Evolutionary conservation across 2,797 vertebrate species (phyloP).

Genomic region (Phaenicophaeus curvirostris): DNA sequence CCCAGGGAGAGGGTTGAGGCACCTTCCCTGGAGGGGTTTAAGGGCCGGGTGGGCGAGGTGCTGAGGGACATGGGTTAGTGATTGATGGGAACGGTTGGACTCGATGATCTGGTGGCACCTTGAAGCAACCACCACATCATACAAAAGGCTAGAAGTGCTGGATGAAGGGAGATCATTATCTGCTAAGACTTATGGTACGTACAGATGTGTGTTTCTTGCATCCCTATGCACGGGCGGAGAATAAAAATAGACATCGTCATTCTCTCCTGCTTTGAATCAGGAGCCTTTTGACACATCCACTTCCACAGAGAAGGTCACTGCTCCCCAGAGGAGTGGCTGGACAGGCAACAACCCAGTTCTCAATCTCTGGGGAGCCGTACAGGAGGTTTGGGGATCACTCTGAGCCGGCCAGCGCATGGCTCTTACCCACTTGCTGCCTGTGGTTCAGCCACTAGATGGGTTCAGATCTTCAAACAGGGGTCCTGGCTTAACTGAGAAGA

Average conservation of each 20-base stretch:
- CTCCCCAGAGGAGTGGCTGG: background rate
- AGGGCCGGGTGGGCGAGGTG: no score
- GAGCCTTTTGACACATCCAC: background rate
- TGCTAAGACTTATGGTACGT: fast-evolving
- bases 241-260: fast-evolving
- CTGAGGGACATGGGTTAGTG: no score
- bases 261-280: background rate
- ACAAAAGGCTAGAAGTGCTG: background rate
- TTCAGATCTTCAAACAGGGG: background rate
- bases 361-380: background rate
- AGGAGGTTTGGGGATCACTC: background rate
- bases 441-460: background rate
- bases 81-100: no score
- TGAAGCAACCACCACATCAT: fast-evolving
- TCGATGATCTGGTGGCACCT: no score
- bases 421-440: background rate
- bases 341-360: fast-evolving
- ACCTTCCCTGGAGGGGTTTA: no score
- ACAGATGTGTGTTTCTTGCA: fast-evolving
- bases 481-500: background rate
- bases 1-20: no score
- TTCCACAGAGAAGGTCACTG: background rate
- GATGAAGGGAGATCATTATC: background rate
- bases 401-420: background rate
- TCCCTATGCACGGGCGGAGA: background rate